Base-by-base conservation (phyloP, 2,797 vertebrate genomes). In the Protosalanx chinensis region DNA sequence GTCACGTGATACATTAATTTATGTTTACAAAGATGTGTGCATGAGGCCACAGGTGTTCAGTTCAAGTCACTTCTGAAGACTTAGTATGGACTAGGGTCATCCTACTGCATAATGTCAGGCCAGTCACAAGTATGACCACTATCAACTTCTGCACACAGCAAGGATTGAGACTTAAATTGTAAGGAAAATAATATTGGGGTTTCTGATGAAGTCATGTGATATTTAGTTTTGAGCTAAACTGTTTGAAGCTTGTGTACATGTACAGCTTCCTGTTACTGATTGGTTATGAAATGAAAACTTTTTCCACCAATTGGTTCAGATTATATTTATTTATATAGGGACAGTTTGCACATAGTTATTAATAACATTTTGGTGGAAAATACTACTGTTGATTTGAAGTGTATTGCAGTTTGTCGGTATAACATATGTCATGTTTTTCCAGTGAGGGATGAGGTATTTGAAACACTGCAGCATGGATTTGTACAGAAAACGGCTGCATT, bases 401-500 rank as follows among this genome's bases (percentile, higher is more conserved):
- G 41, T 1, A 3, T 46, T 46, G 41, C 46, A 64, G 35, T 46
- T 5, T 46, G 41, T 29, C 16, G 0, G 5, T 60, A 20, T 56
- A 2, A 56, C 51, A 64, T 12, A 33, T 12, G 35, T 41, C 35
- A 64, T 53, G 10, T 64, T 32, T 66, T 68, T 72, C 66, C 68
- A 58, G 41, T 73, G 57, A 46, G 30, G 62, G 67, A 49, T 77
- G n/a, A 70, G 72, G 83, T 77, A 77, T 81, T 83, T 87, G 77
- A 4, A 64, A 65, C 68, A 64, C 69, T 58, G 72, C 60, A 71
- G 82, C 83, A 81, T 82, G 83, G 61, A 72, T 76, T 32, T 81
- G 76, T 82, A 73, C 71, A 83, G 73, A 82, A 68, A 79, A 81
- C 33, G 5, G 73, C 37, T 81, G 71, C 79, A 86, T 81, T 81